phyloP scores from a whole-genome alignment of 2,113 vertebrate genomes.

The Amphiprion ocellaris region DNA sequence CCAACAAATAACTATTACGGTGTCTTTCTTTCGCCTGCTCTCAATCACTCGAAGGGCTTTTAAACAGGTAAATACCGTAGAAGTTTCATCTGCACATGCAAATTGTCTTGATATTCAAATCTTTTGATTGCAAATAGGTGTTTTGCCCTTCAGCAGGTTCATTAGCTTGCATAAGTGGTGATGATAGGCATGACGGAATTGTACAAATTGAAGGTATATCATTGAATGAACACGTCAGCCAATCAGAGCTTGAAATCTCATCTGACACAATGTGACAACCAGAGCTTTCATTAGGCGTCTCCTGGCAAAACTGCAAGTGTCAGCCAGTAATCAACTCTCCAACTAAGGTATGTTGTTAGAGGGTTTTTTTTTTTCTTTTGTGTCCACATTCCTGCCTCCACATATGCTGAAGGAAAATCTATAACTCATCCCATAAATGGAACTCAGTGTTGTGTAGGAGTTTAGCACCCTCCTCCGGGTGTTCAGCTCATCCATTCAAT shows the following conservation, averaged over 20 bases:
- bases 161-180: slow-evolving; percentile 4
- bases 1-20: too few relatives aligned
- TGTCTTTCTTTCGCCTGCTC: too few relatives aligned
- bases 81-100: slow-evolving; percentile 1
- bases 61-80: neutral
- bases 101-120: slow-evolving; percentile 6
- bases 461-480: slow-evolving; percentile 50
- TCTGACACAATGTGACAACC: slow-evolving; percentile 14
- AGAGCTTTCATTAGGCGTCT: slow-evolving; percentile 30
- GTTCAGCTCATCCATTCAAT: slow-evolving; percentile 63
- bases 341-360: slow-evolving; percentile 45
- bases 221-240: slow-evolving; percentile 21
- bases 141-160: slow-evolving; percentile 20
- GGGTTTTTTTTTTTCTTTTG: slow-evolving; percentile 9
- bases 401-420: slow-evolving; percentile 54
- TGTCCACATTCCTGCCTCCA: slow-evolving; percentile 45
- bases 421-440: slow-evolving; percentile 69
- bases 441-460: slow-evolving; percentile 52
- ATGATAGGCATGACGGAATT: neutral
- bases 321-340: slow-evolving; percentile 49
- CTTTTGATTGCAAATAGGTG: neutral
- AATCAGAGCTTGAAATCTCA: neutral
- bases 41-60: neutral
- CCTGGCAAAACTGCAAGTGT: slow-evolving; percentile 15
- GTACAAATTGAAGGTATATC: neutral